These are phyloP conservation scores for Melipona beecheii DNA, from an alignment of 2,888 invertebrate species.

Conservation along the genomic window DNA sequence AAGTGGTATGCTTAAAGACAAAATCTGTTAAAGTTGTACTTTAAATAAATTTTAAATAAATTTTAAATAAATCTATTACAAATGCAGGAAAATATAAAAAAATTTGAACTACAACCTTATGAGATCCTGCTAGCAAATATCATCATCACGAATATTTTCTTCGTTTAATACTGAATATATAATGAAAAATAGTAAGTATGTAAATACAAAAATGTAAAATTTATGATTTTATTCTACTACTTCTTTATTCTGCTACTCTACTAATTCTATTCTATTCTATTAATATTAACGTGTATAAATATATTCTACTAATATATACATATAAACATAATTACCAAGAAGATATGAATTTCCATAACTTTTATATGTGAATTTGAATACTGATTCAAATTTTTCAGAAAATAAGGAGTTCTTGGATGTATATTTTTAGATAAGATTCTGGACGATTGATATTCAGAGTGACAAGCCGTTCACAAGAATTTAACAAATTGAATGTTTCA, in stretches of 20 bases:
- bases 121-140: slow-evolving; percentile 6
- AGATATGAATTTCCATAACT: neutral
- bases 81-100: slow-evolving; percentile 12
- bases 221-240: neutral
- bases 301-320: neutral
- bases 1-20: neutral
- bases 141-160: neutral
- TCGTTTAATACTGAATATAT: neutral
- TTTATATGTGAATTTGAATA: neutral
- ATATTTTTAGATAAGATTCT: neutral
- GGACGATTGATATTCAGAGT: neutral
- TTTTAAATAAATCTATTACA: neutral
- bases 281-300: too few relatives aligned
- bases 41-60: too few relatives aligned
- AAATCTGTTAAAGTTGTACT: neutral
- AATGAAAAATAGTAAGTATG: neutral
- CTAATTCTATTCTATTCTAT: too few relatives aligned
- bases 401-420: neutral
- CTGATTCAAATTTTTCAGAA: neutral
- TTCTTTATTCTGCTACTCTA: too few relatives aligned
- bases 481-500: neutral
- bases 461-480: neutral
- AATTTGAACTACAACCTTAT: neutral
- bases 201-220: slow-evolving; percentile 3
- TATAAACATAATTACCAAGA: neutral